Evolutionary conservation across 2,797 vertebrate species (phyloP), one percentile per base, ranked within the genome.

Genomic region (Crypturellus tataupa): DNA sequence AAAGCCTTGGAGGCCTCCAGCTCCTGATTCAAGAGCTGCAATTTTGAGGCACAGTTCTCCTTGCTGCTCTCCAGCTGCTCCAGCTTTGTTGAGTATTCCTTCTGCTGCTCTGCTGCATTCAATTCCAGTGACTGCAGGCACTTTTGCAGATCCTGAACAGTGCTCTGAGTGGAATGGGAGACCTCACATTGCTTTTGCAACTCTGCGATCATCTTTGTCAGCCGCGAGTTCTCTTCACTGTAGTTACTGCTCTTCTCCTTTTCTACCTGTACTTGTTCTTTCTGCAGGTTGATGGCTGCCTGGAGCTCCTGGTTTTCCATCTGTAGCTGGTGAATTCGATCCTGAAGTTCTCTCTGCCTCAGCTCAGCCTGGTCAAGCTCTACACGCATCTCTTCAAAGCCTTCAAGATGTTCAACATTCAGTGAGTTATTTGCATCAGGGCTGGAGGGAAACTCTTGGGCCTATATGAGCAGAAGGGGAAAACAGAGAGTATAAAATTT

Each of bases 331-430:
- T 98, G 98, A 73, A 99, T 91, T 55, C 95, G 98, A 81, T 98
- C 97, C 27, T 98, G 97, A 55, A 99, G 98, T 76, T 98, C 97
- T 83, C 97, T 98, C 93, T 99, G 98, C 85, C 98, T 98, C 46
- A 99, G 95, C 93, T 99, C 99, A 40, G 99, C 98, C 94, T 99
- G 99, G 94, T 99, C 99, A 89, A 99, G 98, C 94, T 99, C 99
- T 49, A 99, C 96, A 12, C 98, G 99, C 97, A 99, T 98, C 79
- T 99, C 98, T 17, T 99, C 99, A 2, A 98, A 98, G 46, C 98
- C 95, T 68, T 98, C 98, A 46, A 97, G 93, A 2, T 98, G 97
- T 94, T 99, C 98, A 4, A 75, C 97, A 37, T 98, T 96, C 49
- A 99, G 93, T 72, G 98, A 93, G 62, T 97, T 98, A 58, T 97